Conservation (phyloP, 2,113 vertebrate genomes). For the Menidia beryllina region DNA sequence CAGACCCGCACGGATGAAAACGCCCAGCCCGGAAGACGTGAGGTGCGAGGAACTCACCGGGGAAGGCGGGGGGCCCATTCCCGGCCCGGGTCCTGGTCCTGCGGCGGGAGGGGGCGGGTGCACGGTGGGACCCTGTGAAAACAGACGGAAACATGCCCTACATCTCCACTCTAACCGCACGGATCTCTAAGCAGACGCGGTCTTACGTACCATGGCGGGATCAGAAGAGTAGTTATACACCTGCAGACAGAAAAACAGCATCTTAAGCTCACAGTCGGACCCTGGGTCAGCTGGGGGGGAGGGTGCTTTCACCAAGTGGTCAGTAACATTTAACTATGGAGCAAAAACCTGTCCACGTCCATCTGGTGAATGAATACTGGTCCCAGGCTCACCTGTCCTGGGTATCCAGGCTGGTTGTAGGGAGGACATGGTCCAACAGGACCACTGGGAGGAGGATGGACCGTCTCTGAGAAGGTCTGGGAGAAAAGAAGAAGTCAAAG, state of each 20-base stretch:
- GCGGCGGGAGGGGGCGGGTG: slow-evolving; percentile 41
- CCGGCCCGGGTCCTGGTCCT: slow-evolving; percentile 44
- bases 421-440: slow-evolving; percentile 55
- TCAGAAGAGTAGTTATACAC: slow-evolving; percentile 23
- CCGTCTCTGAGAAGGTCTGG: neutral
- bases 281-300: no score
- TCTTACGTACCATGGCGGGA: slow-evolving; percentile 22
- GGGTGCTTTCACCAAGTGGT: no score
- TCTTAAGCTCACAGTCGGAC: no score
- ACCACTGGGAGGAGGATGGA: slow-evolving; percentile 19
- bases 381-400: slow-evolving; percentile 42
- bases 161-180: no score
- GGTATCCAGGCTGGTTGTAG: slow-evolving; percentile 43
- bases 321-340: no score
- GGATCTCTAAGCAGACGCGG: no score
- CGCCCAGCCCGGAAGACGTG: neutral
- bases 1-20: neutral
- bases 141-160: no score
- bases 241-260: slow-evolving; percentile 41
- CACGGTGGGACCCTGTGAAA: slow-evolving; percentile 40
- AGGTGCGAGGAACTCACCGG: slow-evolving; percentile 23
- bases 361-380: no score
- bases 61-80: slow-evolving; percentile 46
- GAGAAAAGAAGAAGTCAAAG: neutral
- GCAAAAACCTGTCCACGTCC: no score